Base-by-base conservation (phyloP, 2,888 invertebrate genomes). In the Epinotia demarniana region DNA sequence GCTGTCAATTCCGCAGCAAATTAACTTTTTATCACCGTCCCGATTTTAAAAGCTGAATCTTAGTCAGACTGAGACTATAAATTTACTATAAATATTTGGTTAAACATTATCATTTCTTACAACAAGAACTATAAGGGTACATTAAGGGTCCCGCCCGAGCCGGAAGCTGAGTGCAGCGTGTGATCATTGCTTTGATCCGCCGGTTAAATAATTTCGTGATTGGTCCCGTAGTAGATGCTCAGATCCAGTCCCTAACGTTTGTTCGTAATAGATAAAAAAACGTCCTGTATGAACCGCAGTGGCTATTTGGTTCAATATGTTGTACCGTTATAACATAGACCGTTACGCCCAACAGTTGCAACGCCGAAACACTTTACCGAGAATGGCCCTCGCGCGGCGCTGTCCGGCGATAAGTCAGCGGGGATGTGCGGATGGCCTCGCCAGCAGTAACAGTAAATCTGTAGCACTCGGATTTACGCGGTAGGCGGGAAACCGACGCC, bases 381-480 rank as follows among this genome's bases (percentile, higher is more conserved):
- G 53, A 53, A 53, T 53, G n/a, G 53, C 53, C 53, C n/a, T 53
- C 5, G 53, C 80, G 78, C 77, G 79, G 82, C 84, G 82, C 80
- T 83, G 81, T 75, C 72, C 67, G 80, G 81, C 86, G 80, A 88
- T 90, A 89, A 90, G 85, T 90, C 89, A 88, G 83, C 77, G 80
- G 23, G 72, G 64, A 72, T 78, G 75, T 70, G 75, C 33, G 63
- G 63, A 74, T 69, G 74, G 86, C 89, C 89, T 87, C 80, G 81
- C 82, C 80, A 83, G 87, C 90, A 81, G 91, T 92, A 92, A 92
- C 92, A 91, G 87, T 93, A 92, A 93, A 93, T 93, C 91, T 88
- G 95, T 95, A 82, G 88, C 87, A 85, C 84, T 84, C 81, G 84
- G 91, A 89, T 91, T 92, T 92, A 91, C 90, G 85, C 82, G 81